Evolutionary conservation across 2,113 vertebrate genomes (phyloP), one percentile per base, ranked within the genome.

Genomic region (Pluvianellus socialis): DNA sequence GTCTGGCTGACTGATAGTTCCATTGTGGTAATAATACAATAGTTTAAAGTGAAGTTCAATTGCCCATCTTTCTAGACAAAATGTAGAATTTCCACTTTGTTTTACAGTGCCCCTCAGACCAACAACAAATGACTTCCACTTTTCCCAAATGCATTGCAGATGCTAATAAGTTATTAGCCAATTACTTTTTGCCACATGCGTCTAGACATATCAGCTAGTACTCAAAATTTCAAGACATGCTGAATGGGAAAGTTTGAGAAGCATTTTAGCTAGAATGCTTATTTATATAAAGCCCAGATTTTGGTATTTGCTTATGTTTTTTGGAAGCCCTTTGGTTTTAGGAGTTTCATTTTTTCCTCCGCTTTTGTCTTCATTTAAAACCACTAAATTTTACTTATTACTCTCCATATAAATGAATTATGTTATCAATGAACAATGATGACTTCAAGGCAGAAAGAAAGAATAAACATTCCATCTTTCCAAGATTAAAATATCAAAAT

Each of bases 51-150:
- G 82, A 96, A 89, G 74, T 86, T 88, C 96, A 95, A 88, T 91
- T 90, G 91, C 90, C 94, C 82, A 89, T 97, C 95, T 85, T 93
- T 93, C 90, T 28, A 80, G 82, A 93, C 77, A 93, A 94, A 97
- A 95, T 27, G 10, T 45, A 71, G 35, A 90, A 94, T 33, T 84
- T 90, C 68, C 73, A 56, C 91, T 96, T 90, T 85, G 67, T 86
- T 94, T 94, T 86, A 91, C 74, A 68, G 88, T 49, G 68, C 83
- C 86, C 42, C 73, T 94, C 80, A 93, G 77, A 93, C 45, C 71
- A 91, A 61, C 72, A 86, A 88, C 38, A 71, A 90, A 77, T 82
- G 83, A 45, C 83, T 70, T 38, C 63, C 85, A 56, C 23, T 95
- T 85, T 95, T 91, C 92, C 62, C 79, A 91, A 94, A 80, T 52